Evolutionary conservation across 2,113 vertebrate genomes (phyloP).

Genomic region (Mobula hypostoma): DNA sequence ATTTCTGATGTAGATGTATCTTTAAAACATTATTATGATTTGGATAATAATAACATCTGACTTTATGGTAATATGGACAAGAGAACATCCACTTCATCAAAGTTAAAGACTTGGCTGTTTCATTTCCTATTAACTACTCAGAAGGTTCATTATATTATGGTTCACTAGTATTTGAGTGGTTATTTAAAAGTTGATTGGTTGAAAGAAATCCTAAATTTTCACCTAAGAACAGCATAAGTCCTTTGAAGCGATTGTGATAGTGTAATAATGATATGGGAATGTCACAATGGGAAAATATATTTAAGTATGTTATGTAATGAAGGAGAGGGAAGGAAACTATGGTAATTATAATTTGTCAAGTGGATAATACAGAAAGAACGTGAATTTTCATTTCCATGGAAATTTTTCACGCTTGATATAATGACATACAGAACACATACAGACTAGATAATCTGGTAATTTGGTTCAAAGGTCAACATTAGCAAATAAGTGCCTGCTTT

Average conservation of each 20-base stretch:
- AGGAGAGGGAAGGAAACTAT: background rate
- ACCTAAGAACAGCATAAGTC: background rate
- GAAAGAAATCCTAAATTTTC: background rate
- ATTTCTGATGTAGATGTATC: background rate
- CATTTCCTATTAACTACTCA: background rate
- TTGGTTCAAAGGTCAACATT: background rate
- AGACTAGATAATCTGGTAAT: background rate
- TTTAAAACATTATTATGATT: background rate
- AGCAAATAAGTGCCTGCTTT: background rate
- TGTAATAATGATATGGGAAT: conserved; percentile 1
- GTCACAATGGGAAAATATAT: conserved; percentile 16
- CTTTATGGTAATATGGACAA: background rate
- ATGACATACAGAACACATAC: too few species aligned
- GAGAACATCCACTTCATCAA: background rate
- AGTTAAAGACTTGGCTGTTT: background rate
- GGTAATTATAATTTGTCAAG: background rate
- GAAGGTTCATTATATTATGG: background rate
- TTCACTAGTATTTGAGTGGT: background rate
- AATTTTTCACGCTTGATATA: background rate
- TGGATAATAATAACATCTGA: background rate
- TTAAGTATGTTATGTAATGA: background rate
- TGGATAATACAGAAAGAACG: background rate
- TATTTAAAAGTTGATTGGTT: background rate
- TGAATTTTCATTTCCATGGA: background rate
- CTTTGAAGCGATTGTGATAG: background rate